Base-by-base conservation (phyloP, 2,888 invertebrate genomes). In the Drosophila antonietae region DNA sequence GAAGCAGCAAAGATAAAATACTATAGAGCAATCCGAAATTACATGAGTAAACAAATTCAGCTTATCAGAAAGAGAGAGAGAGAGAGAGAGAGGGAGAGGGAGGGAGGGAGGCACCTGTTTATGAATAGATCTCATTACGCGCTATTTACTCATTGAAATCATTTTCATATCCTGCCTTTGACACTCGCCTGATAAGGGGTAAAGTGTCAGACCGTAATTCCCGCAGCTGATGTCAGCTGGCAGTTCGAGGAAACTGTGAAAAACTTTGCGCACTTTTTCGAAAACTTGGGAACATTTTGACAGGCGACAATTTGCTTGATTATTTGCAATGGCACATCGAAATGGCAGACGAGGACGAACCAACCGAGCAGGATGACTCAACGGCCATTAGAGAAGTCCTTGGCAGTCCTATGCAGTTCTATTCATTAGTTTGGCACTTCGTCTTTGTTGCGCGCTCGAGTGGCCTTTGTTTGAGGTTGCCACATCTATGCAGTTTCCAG, bases 281-380 rank as follows among this genome's bases (percentile, higher is more conserved):
- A 69, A 68, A 68, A 84, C 67, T 84, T 84, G 68, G 66, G 39
- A 65, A 79, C 76, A 76, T 70, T 87, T 81, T 84, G 88, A 83
- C 89, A 83, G 87, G 87, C 84, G 89, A 81, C 84, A 89, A 83
- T 83, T 87, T 81, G 84, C 88, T 74, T 78, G 89, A 83, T 83
- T 89, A 78, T 89, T 75, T 35, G 78, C 71, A 77, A 78, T 69
- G 67, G 61, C 56, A 69, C 28, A 37, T 58, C 59, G 37, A 60
- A 46, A 10, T 68, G 66, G 67, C 58, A 64, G 55, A 44, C 28
- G 39, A 23, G 46, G 47, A 20, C 15, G 65, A 31, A 23, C 3
- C 12, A 7, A 5, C 18, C 10, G 12, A 6, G 44, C 37, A 14
- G 15, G 37, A 52, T 59, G 66, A 75, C 68, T 75, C 78, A 67